Evolutionary conservation across 2,797 vertebrate species (phyloP), one percentile per base, ranked within the genome.

Genomic region (Streptopelia turtur): DNA sequence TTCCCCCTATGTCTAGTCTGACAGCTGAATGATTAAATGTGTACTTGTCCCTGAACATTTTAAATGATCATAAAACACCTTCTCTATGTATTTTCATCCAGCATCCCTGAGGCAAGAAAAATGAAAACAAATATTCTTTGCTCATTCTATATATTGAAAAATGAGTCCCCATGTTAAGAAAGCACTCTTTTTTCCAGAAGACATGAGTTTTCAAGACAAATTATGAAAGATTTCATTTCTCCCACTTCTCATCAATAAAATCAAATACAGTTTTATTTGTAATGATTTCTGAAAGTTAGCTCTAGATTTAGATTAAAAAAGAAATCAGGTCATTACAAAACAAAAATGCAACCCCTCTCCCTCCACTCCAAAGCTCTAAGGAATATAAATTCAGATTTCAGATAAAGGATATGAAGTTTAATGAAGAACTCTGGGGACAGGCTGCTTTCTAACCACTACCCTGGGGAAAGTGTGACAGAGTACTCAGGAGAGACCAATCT

Each of bases 21-120:
- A 74, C 28, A 94, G 53, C 55, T 63, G 63, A 90, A 78, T 91
- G 83, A 94, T 94, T 95, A 90, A 94, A 72, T 37, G 59, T 20
- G 8, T 23, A 45, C 47, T 84, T 95, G 55, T 66, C 74, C 74
- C 83, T 1, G 1, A 94, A 87, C 49, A 83, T 37, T 78, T 77
- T 87, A 81, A 79, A 79, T 57, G 63, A 91, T 82, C 85, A 84
- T 87, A 88, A 89, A 77, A 5, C 21, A 49, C 10, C 33, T 91
- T 31, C 14, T 63, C 22, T 79, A 50, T 31, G 6, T 60, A 55
- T 93, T 91, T 94, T 70, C 28, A 90, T 28, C 15, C 56, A 84
- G 52, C 43, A 79, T 74, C 39, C 52, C 59, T 9, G 25, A 94
- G 16, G 70, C 74, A 94, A 89, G 83, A 94, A 90, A 91, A 93